Base-by-base conservation (phyloP, 2,888 invertebrate species). In the Notodonta ziczac region DNA sequence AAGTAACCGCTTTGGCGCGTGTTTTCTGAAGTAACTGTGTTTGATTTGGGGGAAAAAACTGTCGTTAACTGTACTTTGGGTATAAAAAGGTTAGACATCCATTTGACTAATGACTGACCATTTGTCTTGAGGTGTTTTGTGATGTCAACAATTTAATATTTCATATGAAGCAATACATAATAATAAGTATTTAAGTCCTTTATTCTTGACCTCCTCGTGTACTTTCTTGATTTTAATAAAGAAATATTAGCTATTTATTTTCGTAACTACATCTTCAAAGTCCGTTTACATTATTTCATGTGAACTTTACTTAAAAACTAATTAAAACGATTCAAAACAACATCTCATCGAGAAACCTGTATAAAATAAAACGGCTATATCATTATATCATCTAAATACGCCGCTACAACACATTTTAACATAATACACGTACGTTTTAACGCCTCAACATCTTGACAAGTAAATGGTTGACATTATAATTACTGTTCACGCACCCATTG, bases 401-500 rank as follows among this genome's bases (percentile, higher is more conserved):
- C 74, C 75, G 76, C 74, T 74, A 78, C 70, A 75, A 67, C 68
- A 69, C 72, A 65, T 63, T 66, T 74, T 66, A 69, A 69, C 69
- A 58, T 67, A 65, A 70, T 67, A 56, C 54, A 56, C 56, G 51
- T 55, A 57, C 16, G 51, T 35, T 72, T 66, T 63, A 67, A 64
- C 69, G 63, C 53, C 55, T 24, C 66, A 56, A 78, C 78, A 76
- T 83, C 84, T 86, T 86, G 88, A 88, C 87, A 84, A 83, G 85
- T 86, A 87, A 88, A 87, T 86, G 78, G 81, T 80, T 82, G 86
- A 88, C 84, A 83, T 74, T 72, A 80, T 89, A 88, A 88, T 87
- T 76, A 76, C 67, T 83, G 83, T 85, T 80, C 81, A 84, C 81
- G 82, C 80, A 77, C 76, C 83, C 83, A 86, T 89, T 90, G 88